These are phyloP conservation scores for Leptobrachium leishanense DNA, from an alignment of 2,113 vertebrate species.

Conservation along the genomic window DNA sequence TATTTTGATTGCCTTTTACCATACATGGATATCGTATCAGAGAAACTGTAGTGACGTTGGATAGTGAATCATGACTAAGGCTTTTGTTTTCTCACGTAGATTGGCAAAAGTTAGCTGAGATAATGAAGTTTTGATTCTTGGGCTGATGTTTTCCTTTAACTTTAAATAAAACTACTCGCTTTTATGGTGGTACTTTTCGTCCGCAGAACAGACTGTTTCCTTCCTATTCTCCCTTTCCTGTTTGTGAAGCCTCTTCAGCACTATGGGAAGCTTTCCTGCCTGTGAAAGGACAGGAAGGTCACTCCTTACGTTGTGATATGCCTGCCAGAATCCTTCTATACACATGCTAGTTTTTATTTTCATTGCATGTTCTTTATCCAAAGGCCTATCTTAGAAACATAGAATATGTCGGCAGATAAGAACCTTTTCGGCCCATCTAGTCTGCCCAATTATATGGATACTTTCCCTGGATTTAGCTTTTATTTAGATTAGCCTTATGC, in stretches of 20 bases:
- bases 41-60: too few relatives aligned
- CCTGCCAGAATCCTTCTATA: constrained; percentile 12
- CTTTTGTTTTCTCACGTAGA: too few relatives aligned
- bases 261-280: constrained; percentile 18
- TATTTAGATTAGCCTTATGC: too few relatives aligned
- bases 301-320: constrained; percentile 5
- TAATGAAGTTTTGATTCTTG: not conserved
- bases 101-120: not conserved
- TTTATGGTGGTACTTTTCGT: not conserved
- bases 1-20: not conserved
- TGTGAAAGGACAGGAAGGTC: constrained; percentile 34
- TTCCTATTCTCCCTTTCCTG: constrained; percentile 48
- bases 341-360: not conserved
- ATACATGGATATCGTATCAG: not conserved
- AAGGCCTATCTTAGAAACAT: too few relatives aligned
- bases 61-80: too few relatives aligned
- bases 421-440: too few relatives aligned
- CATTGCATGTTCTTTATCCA: not conserved
- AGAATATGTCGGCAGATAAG: too few relatives aligned
- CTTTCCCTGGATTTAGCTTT: too few relatives aligned
- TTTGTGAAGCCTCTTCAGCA: constrained; percentile 15
- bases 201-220: constrained; percentile 27
- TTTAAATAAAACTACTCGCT: constrained; percentile 20
- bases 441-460: too few relatives aligned
- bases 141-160: constrained; percentile 4